Evolutionary conservation across 2,113 vertebrate species (phyloP), one percentile per base, ranked within the genome.

Genomic region (Misgurnus mizolepis): DNA sequence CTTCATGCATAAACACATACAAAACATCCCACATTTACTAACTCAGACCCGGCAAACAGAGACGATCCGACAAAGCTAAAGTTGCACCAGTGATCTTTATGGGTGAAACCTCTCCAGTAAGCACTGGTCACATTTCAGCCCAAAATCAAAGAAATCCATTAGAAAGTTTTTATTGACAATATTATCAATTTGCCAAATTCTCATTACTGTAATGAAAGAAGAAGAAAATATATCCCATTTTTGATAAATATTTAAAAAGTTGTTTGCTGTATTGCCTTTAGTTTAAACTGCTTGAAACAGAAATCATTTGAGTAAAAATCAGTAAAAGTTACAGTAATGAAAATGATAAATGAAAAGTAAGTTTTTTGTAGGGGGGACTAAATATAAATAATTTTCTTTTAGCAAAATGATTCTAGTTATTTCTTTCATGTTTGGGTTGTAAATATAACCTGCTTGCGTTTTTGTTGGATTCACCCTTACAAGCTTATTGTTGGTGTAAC

Each of bases 1-100:
- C 71, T 43, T 74, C 53, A 74, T 74, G 71, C 69, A 72, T 41
- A n/a, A 74, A 45, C 71, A 34, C 71, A 34, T 14, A 61, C 41
- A 71, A 12, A 8, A 27, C 1, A n/a, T 7, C 8, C 14, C 18
- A n/a, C 50, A 18, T 34, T 55, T 39, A 7, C 49, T 18, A 53
- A 75, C 1, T 47, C 18, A 58, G 27, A 34, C 27, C 27, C 27
- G 27, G 27, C 27, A 34, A 34, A 34, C 27, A 34, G 27, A 45
- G 15, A 72, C 39, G 34, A 70, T 72, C 41, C 22, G 40, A 12
- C 34, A 41, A 41, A 1, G 17, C 14, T n/a, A 18, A 10, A 62
- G 45, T 75, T 27, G 5, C 12, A 47, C n/a, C n/a, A 27, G 53
- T 69, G 17, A n/a, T 62, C 55, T 14, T 27, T 7, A 62, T 4